Evolutionary conservation across 1,140 invertebrate species (phyloP), one percentile per base, ranked within the genome.

Genomic region (Heliconius eleuchia): DNA sequence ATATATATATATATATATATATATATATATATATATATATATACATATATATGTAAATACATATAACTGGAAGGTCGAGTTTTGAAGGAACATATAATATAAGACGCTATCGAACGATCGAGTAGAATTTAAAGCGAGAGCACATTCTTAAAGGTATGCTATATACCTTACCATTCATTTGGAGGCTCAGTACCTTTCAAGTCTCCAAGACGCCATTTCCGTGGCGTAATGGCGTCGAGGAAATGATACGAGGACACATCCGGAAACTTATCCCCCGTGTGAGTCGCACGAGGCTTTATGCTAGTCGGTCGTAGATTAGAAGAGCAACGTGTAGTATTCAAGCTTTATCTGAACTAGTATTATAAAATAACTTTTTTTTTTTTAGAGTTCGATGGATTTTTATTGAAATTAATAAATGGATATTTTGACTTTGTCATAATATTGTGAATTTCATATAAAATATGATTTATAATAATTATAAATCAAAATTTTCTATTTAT

Each of bases 201-300:
- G 74, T 76, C 16, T 87, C 82, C 82, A n/a, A n/a, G n/a, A n/a
- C n/a, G 82, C 80, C 81, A 82, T 86, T 87, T 87, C 84, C 84
- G 84, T 81, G 71, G 77, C 74, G 80, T 81, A 81, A 81, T 81
- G 73, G 76, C 66, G 57, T 81, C 76, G 50, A 73, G 85, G 85
- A 86, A 85, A 86, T 86, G 82, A 80, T 70, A 78, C 84, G 82
- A 83, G 82, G 84, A 86, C 84, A 82, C 80, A 84, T 73, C 81
- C 84, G 84, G 85, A 84, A 85, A 84, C 80, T 80, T 76, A 72
- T 78, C 75, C 73, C 78, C 76, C 76, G 74, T 76, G 81, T 76
- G 78, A 78, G 71, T 77, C 55, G 76, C 77, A 78, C 76, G 73
- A 76, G 79, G 76, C 27, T 71, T 39, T 78, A 52, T 52, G 52